Evolutionary conservation across 2,888 invertebrate genomes (phyloP), one percentile per base, ranked within the genome.

Genomic region (Melinaea menophilus): DNA sequence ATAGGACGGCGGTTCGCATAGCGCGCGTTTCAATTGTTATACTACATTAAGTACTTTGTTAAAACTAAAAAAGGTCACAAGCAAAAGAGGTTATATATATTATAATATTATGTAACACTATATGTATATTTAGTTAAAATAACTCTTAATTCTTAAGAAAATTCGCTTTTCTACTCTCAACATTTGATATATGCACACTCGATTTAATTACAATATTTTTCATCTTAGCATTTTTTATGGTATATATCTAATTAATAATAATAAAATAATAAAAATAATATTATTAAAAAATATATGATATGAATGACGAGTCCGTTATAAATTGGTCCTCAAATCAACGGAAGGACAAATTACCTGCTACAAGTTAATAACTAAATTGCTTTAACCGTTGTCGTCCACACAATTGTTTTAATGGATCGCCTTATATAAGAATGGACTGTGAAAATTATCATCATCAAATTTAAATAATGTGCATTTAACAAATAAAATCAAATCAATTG

Each of bases 1-100:
- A 76, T 82, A 69, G 86, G 75, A 67, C 86, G 80, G 69, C 84
- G 85, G 83, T 87, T 87, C 76, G 72, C 72, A 69, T 61, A 61
- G 58, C 41, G 58, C 55, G 59, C 64, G 57, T 55, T 63, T 59
- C 31, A 33, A 56, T 59, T 57, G 34, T 47, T 59, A 54, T 54
- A 61, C 55, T 37, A 59, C 55, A 58, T 46, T 46, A 55, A 55
- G 34, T 57, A 47, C 13, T 56, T 51, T 9, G 13, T 22, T 13
- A 9, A 48, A 3, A 48, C 51, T 22, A 22, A 22, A 22, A 41
- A 7, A 41, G 41, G 9, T 5, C 41, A 41, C 41, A 41, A 22
- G 22, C 7, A 9, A 41, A 41, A 9, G 7, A 41, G 41, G 41
- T 5, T 9, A 41, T 41, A 9, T 41, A 7, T 41, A 41, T 41